A percentile compares a stretch with the other conserved stretches of the same genome.
Conservation (phyloP, 2,888 invertebrate genomes). For the Pollenia angustigena region DNA sequence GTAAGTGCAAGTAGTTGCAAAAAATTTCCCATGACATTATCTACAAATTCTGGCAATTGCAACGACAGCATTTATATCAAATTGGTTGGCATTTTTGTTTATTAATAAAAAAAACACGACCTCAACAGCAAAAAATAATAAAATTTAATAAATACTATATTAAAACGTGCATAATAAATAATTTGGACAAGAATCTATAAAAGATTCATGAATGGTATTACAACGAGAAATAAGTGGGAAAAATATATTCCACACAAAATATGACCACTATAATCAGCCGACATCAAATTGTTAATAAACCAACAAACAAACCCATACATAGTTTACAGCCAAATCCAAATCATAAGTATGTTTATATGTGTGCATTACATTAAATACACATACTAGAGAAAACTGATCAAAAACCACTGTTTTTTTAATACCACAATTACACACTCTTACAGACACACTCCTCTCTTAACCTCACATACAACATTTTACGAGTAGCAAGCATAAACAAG, state of each 20-base stretch:
- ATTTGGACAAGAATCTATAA: slow-evolving; percentile 67
- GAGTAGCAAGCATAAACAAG: slow-evolving; percentile 36
- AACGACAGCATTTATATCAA: slow-evolving; percentile 72
- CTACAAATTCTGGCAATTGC: slow-evolving; percentile 60
- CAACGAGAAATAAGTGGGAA: neutral
- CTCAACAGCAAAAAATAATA: slow-evolving; percentile 29
- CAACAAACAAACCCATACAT: slow-evolving; percentile 38
- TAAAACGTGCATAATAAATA: slow-evolving; percentile 74
- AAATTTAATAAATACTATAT: slow-evolving; percentile 74
- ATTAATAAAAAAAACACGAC: slow-evolving; percentile 56
- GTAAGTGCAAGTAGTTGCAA: neutral
- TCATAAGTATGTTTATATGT: neutral
- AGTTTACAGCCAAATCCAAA: slow-evolving; percentile 16
- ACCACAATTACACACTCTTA: slow-evolving; percentile 49
- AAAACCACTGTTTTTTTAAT: slow-evolving; percentile 58
- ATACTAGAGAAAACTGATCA: slow-evolving; percentile 68
- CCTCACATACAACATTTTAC: neutral
- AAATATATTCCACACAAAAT: slow-evolving; percentile 44
- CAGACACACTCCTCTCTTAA: neutral
- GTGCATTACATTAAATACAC: slow-evolving; percentile 36
- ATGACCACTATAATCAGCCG: slow-evolving; percentile 62
- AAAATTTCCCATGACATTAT: slow-evolving; percentile 56
- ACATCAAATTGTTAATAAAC: slow-evolving; percentile 27
- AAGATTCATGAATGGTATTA: slow-evolving; percentile 55
- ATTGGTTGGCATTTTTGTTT: slow-evolving; percentile 72